Evolutionary conservation across 2,113 vertebrate genomes (phyloP).

Genomic region (Oxygymnocypris stewartii): DNA sequence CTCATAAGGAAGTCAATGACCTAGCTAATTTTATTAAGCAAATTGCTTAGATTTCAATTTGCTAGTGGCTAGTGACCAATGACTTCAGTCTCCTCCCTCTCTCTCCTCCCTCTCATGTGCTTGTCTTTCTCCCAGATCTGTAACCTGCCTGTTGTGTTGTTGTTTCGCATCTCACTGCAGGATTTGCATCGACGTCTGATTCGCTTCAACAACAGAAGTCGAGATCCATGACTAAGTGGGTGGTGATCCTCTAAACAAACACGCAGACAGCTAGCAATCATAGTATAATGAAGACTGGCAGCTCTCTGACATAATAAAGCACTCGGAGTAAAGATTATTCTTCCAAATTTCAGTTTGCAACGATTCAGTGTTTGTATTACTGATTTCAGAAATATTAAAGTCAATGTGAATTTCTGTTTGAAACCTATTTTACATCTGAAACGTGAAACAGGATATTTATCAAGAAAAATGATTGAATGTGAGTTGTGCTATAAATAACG

Average conservation of each 20-base stretch:
- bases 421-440: not conserved
- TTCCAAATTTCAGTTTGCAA: not conserved
- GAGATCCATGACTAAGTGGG: conserved; percentile 43
- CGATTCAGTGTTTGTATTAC: not conserved
- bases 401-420: not conserved
- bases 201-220: conserved; percentile 32
- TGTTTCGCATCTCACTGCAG: conserved; percentile 31
- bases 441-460: not conserved
- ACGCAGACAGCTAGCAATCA: conserved; percentile 27
- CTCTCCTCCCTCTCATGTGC: conserved; percentile 3
- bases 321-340: not conserved
- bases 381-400: not conserved
- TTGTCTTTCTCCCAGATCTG: conserved; percentile 14
- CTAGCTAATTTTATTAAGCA: conserved; percentile 79
- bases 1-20: conserved; percentile 66
- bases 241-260: conserved; percentile 40
- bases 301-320: not conserved
- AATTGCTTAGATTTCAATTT: conserved; percentile 73
- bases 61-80: conserved; percentile 66
- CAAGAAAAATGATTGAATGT: not conserved
- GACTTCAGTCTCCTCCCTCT: conserved; percentile 49
- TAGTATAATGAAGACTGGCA: conserved; percentile 24
- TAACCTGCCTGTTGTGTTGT: conserved; percentile 35
- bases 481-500: not conserved
- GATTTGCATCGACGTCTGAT: conserved; percentile 43